Percentiles rank a stretch among this genome's conserved stretches.
Evolutionary conservation across 1,140 invertebrate species (phyloP).

Genomic region (Drosophila erecta): DNA sequence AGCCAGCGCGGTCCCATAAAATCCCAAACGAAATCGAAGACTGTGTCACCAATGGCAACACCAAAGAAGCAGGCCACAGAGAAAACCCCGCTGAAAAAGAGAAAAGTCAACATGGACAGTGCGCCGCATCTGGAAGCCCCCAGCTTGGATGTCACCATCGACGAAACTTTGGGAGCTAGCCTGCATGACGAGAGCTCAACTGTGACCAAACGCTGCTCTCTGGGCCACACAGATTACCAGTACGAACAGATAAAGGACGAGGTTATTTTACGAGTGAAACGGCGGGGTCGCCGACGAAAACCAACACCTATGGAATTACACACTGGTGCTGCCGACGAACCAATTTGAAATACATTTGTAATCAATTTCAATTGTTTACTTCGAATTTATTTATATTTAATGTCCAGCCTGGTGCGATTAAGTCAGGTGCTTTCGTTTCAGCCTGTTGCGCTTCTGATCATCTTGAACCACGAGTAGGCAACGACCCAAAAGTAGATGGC

Average conservation of each 20-base stretch:
- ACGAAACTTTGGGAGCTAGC: constrained; percentile 31
- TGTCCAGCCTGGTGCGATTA: too few relatives aligned
- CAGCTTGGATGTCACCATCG: constrained; percentile 29
- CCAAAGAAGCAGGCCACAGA: constrained; percentile 4
- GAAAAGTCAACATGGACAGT: constrained; percentile 28
- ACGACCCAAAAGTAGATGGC: constrained; percentile 39
- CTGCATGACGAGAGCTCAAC: constrained; percentile 15
- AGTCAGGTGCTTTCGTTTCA: too few relatives aligned
- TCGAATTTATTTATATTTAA: neutral
- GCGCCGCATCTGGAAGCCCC: neutral
- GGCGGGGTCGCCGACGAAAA: constrained; percentile 37
- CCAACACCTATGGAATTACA: neutral
- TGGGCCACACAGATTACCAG: constrained; percentile 74
- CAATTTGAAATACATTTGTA: neutral
- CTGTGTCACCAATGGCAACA: neutral
- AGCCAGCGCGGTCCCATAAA: constrained; percentile 21
- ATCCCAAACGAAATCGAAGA: neutral
- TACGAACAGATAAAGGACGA: constrained; percentile 70
- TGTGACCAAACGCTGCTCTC: constrained; percentile 70
- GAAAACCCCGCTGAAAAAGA: constrained; percentile 39
- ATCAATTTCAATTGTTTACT: neutral
- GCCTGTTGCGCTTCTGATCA: neutral
- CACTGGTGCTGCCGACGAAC: neutral
- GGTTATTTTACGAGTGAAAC: constrained; percentile 57
- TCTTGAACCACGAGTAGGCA: constrained; percentile 33